Evolutionary conservation across 2,888 invertebrate species (phyloP), one percentile per base, ranked within the genome.

Genomic region (Griposia aprilina): DNA sequence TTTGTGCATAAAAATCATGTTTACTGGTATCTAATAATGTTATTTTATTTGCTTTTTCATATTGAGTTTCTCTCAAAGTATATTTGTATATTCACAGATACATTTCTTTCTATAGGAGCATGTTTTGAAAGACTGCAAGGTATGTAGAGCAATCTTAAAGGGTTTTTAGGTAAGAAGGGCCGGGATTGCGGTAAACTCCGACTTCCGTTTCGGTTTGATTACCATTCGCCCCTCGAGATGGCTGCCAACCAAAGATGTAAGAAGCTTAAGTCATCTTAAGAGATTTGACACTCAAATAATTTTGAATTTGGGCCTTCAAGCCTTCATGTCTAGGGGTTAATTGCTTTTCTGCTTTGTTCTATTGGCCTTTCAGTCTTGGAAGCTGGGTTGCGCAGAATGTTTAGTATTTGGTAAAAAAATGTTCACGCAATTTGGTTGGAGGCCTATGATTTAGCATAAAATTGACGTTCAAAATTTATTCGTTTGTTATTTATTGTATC

Each of bases 161-260:
- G 94, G 93, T 94, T 94, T 93, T 95, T 94, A 94, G 93, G 94
- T 93, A 93, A 95, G 93, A 92, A 91, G 91, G 88, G 90, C 88
- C 90, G 91, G 93, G 93, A 94, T 95, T 95, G 94, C 92, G 93
- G 91, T 90, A 90, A 93, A 92, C 92, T 92, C 82, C 92, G 87
- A 89, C 91, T 92, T 91, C 92, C 93, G 93, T 89, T 90, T 91
- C 91, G 87, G 86, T 94, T 93, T 95, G 93, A 95, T 96, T 95
- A 95, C 95, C 93, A 92, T 94, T 94, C 92, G 93, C 93, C 94
- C 94, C 93, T 93, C 90, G 92, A 92, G 93, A 94, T 94, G 93
- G 90, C 89, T 92, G 90, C 87, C 85, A 88, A 89, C 86, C 87
- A 85, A 91, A 88, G 92, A 92, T 90, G 87, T 87, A 90, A 86